These are phyloP conservation scores for Podarcis lilfordi DNA, from an alignment of 2,797 vertebrate species.

Conservation along the genomic window DNA sequence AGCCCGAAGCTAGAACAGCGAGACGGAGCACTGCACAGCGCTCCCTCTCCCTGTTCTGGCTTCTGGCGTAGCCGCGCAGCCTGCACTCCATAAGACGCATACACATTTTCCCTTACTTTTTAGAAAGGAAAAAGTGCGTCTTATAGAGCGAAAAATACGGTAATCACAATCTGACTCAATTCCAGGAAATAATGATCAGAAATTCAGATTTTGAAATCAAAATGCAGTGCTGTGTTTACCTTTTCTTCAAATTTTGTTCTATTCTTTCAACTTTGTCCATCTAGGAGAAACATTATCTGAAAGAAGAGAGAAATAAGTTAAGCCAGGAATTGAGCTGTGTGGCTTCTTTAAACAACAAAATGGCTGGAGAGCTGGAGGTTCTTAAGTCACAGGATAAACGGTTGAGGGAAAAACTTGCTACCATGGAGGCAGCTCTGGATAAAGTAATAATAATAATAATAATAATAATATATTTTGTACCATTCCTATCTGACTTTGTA, in stretches of 20 bases:
- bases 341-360: slow-evolving; percentile 80
- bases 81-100: too few relatives aligned
- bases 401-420: slow-evolving; percentile 77
- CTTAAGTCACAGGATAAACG: slow-evolving; percentile 79
- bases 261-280: slow-evolving; percentile 21
- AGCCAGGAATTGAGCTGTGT: slow-evolving; percentile 75
- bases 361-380: slow-evolving; percentile 81
- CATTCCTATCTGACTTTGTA: background rate
- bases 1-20: too few relatives aligned
- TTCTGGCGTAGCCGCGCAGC: too few relatives aligned
- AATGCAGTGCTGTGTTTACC: background rate
- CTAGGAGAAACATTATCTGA: slow-evolving; percentile 83
- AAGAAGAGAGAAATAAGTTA: slow-evolving; percentile 77
- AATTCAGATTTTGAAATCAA: background rate
- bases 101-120: too few relatives aligned
- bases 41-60: too few relatives aligned
- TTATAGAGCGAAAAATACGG: too few relatives aligned
- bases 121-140: too few relatives aligned
- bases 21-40: too few relatives aligned
- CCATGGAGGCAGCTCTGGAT: slow-evolving; percentile 84
- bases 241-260: background rate
- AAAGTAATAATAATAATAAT: slow-evolving; percentile 77
- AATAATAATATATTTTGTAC: background rate
- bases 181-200: background rate
- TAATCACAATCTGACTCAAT: background rate